Conservation (phyloP, 2,113 vertebrate genomes). For the Thymallus thymallus region DNA sequence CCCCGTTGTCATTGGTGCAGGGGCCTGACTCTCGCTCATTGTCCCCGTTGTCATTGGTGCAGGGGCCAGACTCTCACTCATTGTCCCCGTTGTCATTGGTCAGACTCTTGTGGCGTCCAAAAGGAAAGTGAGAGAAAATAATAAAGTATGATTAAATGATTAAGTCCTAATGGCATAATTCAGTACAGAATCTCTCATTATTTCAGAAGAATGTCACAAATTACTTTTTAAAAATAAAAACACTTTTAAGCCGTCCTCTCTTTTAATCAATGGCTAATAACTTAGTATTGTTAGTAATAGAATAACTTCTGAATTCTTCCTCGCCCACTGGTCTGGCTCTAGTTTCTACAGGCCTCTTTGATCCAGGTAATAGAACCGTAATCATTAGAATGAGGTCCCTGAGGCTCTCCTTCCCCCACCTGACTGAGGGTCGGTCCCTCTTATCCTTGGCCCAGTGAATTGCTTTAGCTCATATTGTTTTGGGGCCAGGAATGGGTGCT, state of each 20-base stretch:
- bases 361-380: neutral
- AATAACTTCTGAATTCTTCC: neutral
- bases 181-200: neutral
- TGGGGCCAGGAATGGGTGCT: neutral
- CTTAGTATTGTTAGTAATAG: neutral
- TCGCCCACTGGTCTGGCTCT: neutral
- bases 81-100: too few relatives aligned
- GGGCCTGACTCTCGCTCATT: too few relatives aligned
- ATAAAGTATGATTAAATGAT: neutral
- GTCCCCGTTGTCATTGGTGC: too few relatives aligned
- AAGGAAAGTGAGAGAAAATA: neutral
- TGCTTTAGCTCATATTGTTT: neutral
- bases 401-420: neutral
- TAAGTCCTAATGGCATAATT: neutral
- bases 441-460: neutral
- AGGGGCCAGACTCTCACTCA: too few relatives aligned
- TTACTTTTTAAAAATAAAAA: neutral
- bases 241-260: neutral
- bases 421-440: neutral
- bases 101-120: neutral
- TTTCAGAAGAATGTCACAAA: neutral
- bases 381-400: neutral
- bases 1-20: too few relatives aligned
- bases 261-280: neutral
- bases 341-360: neutral